These are phyloP conservation scores for Clanis bilineata DNA, from an alignment of 2,888 invertebrate genomes.

Conservation along the genomic window DNA sequence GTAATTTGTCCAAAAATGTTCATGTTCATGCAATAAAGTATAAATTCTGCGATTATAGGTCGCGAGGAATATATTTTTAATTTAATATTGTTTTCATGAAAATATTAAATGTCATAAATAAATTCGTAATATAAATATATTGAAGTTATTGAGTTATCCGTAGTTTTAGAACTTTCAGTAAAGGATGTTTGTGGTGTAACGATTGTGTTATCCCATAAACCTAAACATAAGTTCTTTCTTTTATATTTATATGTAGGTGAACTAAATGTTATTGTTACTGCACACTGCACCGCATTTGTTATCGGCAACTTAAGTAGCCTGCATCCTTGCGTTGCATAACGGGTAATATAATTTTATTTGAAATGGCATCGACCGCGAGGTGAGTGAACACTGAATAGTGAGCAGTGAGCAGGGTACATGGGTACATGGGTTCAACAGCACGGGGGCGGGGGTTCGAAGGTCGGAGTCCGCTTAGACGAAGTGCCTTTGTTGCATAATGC, in stretches of 20 bases:
- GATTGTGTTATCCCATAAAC: background rate
- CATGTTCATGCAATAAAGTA: no score
- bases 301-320: background rate
- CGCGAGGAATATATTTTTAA: no score
- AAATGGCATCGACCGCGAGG: conserved; percentile 56
- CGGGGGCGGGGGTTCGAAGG: conserved; percentile 55
- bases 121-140: background rate
- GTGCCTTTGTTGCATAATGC: conserved; percentile 49
- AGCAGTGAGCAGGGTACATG: no score
- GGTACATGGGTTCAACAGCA: conserved; percentile 49
- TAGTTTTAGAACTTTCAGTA: background rate
- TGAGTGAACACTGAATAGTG: conserved; percentile 48
- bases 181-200: background rate
- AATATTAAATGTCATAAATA: background rate
- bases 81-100: no score
- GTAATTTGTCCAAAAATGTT: no score
- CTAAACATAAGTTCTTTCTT: background rate
- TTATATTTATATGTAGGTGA: background rate
- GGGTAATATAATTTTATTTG: conserved; percentile 39
- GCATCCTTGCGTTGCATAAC: conserved; percentile 33
- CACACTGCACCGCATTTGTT: background rate
- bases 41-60: no score
- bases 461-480: conserved; percentile 50
- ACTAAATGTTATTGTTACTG: background rate
- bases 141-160: background rate